phyloP scores from a whole-genome alignment of 2,797 vertebrate genomes.

The Alfaro cultratus region DNA sequence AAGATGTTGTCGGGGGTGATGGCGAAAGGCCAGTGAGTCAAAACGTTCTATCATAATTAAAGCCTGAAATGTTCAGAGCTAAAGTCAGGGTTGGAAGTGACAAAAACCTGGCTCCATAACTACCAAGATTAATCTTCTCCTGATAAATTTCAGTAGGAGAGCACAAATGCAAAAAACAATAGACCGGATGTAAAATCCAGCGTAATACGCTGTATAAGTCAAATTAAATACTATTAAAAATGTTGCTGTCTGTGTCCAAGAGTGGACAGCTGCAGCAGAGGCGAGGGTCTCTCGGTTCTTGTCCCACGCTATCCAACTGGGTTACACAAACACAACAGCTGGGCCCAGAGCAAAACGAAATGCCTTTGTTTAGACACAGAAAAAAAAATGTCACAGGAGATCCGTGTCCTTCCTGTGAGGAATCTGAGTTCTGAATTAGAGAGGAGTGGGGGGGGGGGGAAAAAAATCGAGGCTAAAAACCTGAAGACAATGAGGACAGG shows the following conservation, averaged over 20 bases:
- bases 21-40: conserved; percentile 47
- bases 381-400: conserved; percentile 46
- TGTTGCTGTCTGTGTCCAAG: not conserved
- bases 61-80: conserved; percentile 39
- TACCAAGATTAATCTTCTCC: conserved; percentile 19
- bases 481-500: conserved; percentile 18
- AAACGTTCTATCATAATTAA: conserved; percentile 44
- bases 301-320: conserved; percentile 58
- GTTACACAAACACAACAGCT: conserved; percentile 72
- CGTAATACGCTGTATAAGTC: not conserved
- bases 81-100: conserved; percentile 41
- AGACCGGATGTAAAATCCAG: not conserved
- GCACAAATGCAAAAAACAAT: conserved; percentile 12
- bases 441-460: conserved; percentile 10
- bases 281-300: conserved; percentile 40
- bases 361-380: conserved; percentile 43
- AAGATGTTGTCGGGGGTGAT: conserved; percentile 60
- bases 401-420: conserved; percentile 47
- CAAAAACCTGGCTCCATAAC: not conserved
- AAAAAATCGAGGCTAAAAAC: conserved; percentile 15
- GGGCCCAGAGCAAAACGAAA: conserved; percentile 48
- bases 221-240: not conserved
- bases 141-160: conserved; percentile 4
- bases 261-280: conserved; percentile 63
- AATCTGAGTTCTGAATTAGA: conserved; percentile 12